Evolutionary conservation across 2,113 vertebrate genomes (phyloP).

Genomic region (Salvelinus sp.): DNA sequence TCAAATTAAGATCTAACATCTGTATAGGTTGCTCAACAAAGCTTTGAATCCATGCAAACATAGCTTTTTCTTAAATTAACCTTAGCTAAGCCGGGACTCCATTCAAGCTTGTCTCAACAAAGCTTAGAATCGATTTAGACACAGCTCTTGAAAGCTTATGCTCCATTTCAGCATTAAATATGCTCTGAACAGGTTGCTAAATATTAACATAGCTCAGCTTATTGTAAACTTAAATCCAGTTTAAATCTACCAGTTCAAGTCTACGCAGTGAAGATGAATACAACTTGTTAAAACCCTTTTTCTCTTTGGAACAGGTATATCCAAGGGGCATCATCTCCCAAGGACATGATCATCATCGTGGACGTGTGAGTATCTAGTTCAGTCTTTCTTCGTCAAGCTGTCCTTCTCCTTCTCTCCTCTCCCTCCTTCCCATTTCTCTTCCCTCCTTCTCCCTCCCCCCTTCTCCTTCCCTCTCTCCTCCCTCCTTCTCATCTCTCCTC

Average conservation of each 20-base stretch:
- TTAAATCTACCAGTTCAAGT: constrained; percentile 14
- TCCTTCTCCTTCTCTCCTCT: not conserved
- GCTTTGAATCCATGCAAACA: not conserved
- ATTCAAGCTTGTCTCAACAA: not conserved
- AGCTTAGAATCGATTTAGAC: constrained; percentile 7
- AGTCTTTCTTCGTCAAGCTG: not conserved
- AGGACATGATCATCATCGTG: constrained; percentile 99
- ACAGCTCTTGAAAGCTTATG: constrained; percentile 68
- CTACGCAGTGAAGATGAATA: not conserved
- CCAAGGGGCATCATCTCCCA: constrained; percentile 95
- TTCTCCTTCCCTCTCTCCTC: not conserved
- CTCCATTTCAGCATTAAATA: constrained; percentile 57
- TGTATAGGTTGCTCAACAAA: not conserved
- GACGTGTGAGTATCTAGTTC: constrained; percentile 88
- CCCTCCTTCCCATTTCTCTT: not conserved
- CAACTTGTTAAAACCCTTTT: not conserved
- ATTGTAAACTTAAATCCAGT: constrained; percentile 46
- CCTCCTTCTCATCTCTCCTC: not conserved
- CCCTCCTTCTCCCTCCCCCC: not conserved
- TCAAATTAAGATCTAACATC: too few relatives aligned
- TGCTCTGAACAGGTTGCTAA: constrained; percentile 33
- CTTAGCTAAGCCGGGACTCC: not conserved
- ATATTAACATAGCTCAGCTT: constrained; percentile 50
- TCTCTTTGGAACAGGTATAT: constrained; percentile 85
- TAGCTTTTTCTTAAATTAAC: not conserved